phyloP scores from a whole-genome alignment of 2,113 vertebrate species.

The Microcebus ravelobensis region DNA sequence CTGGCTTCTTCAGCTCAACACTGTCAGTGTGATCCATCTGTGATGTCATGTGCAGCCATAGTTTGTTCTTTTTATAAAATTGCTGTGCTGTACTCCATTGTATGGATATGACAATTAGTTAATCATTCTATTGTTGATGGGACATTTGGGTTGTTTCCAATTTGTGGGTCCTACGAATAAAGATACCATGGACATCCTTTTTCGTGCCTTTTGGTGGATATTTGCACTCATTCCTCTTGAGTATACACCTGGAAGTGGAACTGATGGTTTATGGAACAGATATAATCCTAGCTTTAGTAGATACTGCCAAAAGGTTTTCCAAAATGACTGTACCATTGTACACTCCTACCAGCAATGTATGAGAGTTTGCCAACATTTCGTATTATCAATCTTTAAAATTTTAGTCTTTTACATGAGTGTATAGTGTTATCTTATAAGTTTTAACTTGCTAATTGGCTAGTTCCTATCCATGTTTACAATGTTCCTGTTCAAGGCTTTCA shows the following conservation, averaged over 20 bases:
- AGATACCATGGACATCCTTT: neutral
- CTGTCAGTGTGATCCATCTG: neutral
- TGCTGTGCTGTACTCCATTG: neutral
- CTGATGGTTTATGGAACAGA: neutral
- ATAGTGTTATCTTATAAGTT: neutral
- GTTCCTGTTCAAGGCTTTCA: neutral
- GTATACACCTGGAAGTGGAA: neutral
- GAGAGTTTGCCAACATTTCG: neutral
- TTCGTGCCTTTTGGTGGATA: neutral
- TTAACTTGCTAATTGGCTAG: neutral
- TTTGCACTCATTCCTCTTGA: neutral
- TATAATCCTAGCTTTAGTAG: neutral
- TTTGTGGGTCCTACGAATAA: neutral
- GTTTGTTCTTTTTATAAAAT: neutral
- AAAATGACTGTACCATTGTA: neutral
- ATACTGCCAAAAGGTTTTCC: neutral
- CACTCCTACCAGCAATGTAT: neutral
- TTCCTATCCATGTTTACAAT: neutral
- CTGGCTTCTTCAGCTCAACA: neutral
- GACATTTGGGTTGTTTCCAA: neutral
- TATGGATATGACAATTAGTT: neutral
- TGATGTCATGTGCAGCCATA: neutral
- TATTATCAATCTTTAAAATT: neutral
- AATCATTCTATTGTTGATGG: neutral
- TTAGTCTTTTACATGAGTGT: neutral